These are phyloP conservation scores for Rhynchonema sp. DNA, from an alignment of 2,888 invertebrate genomes.

Conservation along the genomic window DNA sequence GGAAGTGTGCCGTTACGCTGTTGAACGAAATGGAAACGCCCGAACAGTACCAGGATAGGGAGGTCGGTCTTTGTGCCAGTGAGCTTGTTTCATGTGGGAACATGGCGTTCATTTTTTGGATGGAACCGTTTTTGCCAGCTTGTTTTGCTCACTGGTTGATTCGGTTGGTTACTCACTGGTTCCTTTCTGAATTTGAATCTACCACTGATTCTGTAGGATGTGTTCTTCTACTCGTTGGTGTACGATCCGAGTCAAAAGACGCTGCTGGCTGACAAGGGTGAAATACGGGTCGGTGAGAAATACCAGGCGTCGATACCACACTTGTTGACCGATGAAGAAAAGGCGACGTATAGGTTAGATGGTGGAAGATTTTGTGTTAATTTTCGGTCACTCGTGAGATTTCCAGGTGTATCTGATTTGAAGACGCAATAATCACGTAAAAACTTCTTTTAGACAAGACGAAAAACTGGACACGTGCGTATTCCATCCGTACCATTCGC, in stretches of 20 bases:
- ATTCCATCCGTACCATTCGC: conserved; percentile 77
- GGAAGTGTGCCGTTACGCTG: conserved; percentile 88
- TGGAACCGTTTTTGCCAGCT: neutral
- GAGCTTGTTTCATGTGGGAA: neutral
- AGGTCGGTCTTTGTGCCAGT: conserved; percentile 8
- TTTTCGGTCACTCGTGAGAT: too few relatives aligned
- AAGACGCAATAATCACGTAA: too few relatives aligned
- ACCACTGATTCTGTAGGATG: too few relatives aligned
- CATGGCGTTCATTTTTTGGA: neutral
- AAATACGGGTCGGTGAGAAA: conserved; percentile 70
- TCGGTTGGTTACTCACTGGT: too few relatives aligned
- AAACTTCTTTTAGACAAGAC: neutral
- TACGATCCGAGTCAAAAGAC: conserved; percentile 98
- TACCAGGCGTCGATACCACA: conserved; percentile 85
- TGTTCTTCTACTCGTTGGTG: conserved; percentile 97
- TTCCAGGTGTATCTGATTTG: too few relatives aligned
- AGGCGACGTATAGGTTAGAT: neutral
- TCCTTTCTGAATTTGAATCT: too few relatives aligned
- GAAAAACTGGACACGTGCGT: conserved; percentile 60
- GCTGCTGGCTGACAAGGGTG: conserved; percentile 81
- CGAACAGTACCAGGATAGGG: conserved; percentile 76
- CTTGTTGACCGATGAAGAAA: conserved; percentile 47
- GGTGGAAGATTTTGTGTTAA: too few relatives aligned
- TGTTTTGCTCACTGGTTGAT: neutral
- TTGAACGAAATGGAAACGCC: conserved; percentile 96